Evolutionary conservation across 2,797 vertebrate species (phyloP), one percentile per base, ranked within the genome.

Genomic region (Typhlichthys subterraneus): DNA sequence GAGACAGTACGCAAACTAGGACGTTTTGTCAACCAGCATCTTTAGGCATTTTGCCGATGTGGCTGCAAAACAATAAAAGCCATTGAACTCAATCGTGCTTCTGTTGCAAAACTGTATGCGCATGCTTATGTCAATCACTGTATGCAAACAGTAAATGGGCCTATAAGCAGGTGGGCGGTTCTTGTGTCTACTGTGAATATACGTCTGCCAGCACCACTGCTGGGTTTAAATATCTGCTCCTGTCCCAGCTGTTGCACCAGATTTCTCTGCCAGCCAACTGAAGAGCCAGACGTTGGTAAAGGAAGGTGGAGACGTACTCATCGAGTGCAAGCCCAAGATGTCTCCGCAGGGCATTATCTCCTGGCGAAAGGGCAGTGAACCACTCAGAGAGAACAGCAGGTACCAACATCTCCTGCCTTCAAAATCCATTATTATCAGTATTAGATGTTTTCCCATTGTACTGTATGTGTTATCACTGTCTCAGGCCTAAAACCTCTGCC

Each of bases 281-380:
- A 95, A 92, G 82, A 95, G 91, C 74, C 89, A 96, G 70, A 97
- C 95, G 2, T 90, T 98, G 45, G 95, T 95, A 75, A 96, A 93
- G 90, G 95, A 95, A 60, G 96, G 96, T 2, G 96, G 97, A 48
- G 95, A 98, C 23, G 93, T 94, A 61, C 89, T 95, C 77, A 94
- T 99, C 12, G 96, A 98, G 77, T 99, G 97, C 84, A 96, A 94
- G 70, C 97, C 97, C 1, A 97, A 94, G 89, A 98, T 98, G 85
- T 99, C 97, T 75, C 97, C 97, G 2, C 94, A 93, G 89, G 96
- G 97, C 48, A 89, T 89, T 79, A 96, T 98, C 73, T 92, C 90
- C 12, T 99, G 97, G 97, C 93, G 94, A 81, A 98, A 95, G 86
- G 95, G 94, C 81, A 94, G 77, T 54, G 96, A 97, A 68, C 72